These are phyloP conservation scores for Pseudanteris insignis DNA, from an alignment of 2,888 invertebrate genomes.

Conservation along the genomic window DNA sequence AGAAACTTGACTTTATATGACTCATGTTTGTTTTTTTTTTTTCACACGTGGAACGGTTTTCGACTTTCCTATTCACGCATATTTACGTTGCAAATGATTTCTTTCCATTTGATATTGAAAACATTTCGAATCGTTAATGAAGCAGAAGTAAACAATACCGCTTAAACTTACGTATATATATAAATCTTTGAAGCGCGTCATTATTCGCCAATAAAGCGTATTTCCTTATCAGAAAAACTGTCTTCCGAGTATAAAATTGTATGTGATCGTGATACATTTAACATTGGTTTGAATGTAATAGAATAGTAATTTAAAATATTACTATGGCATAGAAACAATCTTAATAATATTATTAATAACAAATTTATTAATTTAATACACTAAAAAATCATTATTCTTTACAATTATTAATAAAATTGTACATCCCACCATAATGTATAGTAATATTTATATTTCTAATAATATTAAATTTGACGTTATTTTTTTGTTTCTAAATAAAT, in stretches of 20 bases:
- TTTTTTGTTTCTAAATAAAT: too few relatives aligned
- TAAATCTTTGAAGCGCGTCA: background rate
- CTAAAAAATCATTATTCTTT: too few relatives aligned
- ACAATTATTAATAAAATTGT: too few relatives aligned
- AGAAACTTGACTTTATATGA: too few relatives aligned
- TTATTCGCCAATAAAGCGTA: slow-evolving; percentile 1
- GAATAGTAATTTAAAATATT: too few relatives aligned
- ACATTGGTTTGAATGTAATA: slow-evolving; percentile 7
- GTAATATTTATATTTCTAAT: too few relatives aligned
- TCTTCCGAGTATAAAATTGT: background rate
- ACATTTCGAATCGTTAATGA: background rate
- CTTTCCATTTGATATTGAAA: background rate
- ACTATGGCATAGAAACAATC: too few relatives aligned
- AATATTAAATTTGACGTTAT: too few relatives aligned
- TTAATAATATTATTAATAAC: too few relatives aligned
- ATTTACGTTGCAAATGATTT: background rate
- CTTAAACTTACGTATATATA: background rate
- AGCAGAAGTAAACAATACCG: too few relatives aligned
- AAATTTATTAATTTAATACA: too few relatives aligned
- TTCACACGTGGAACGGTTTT: background rate
- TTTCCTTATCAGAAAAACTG: slow-evolving; percentile 2
- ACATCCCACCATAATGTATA: too few relatives aligned
- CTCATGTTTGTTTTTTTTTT: background rate
- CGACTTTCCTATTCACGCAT: background rate
- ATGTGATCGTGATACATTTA: slow-evolving; percentile 5